Evolutionary conservation across 92 coral and sea anemone genomes (phyloP), one percentile per base, ranked within the genome.

Genomic region (Siderastrea siderea): DNA sequence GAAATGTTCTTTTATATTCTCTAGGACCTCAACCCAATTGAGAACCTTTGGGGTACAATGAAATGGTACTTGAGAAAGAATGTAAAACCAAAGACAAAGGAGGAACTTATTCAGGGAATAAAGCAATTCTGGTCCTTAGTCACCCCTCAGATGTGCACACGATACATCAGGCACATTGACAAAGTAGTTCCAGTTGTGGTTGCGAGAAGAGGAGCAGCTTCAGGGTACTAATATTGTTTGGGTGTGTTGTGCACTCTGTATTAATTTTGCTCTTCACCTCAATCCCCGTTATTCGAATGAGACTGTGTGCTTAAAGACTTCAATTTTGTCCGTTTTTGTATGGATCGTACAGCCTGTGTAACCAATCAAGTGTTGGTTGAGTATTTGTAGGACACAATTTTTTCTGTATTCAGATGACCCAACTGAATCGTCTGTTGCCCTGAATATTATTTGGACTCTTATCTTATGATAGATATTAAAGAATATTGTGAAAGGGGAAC

Each of bases 41-140:
- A 85, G 73, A 77, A 85, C 81, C 71, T 79, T 68, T 86, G 90
- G 90, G 70, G 62, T 45, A 71, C 75, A 44, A 9, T 86, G 72
- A 86, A 86, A 60, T 83, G 82, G 73, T 83, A 51, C 19, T 11
- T 86, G 68, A 78, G 90, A 26, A 86, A 86, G 45, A 54, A 51
- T 77, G 90, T 86, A n/a, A 86, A 86, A 58, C 85, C 90, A 9
- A 78, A 69, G 49, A 86, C 80, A 67, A 86, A 86, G 83, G 90
- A 86, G 74, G 84, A 86, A 62, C 90, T 77, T 1, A 64, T 76
- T 48, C 63, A 66, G 49, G 90, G 84, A 16, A 86, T 86, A 2
- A 59, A 75, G 44, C 68, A 44, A 38, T 86, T 65, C 60, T 86
- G 78, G 90, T 14, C 72, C 57, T 10, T 12, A 46, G 62, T 74